Evolutionary conservation across 2,113 vertebrate species (phyloP).

Genomic region (Halcyon malimbica): DNA sequence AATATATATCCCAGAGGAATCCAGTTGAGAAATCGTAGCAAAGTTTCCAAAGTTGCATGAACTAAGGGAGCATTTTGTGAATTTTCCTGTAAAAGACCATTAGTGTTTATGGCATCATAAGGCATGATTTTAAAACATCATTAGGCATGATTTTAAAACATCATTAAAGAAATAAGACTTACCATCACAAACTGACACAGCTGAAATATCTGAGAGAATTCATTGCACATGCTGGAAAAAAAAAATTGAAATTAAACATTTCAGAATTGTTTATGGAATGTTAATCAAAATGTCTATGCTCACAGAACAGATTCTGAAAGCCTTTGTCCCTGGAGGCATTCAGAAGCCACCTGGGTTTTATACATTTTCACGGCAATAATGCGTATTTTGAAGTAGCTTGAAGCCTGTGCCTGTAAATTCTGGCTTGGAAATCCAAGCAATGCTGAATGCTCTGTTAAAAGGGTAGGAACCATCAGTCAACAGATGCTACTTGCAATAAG

Average conservation of each 20-base stretch:
- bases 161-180: conserved; percentile 31
- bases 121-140: not conserved
- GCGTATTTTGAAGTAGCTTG: not conserved
- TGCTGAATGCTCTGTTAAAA: not conserved
- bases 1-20: conserved; percentile 99
- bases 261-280: too few species aligned
- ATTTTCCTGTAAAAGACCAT: conserved; percentile 85
- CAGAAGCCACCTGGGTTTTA: not conserved
- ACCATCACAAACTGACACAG: conserved; percentile 99
- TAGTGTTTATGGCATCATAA: not conserved
- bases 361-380: not conserved
- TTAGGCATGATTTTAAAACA: not conserved
- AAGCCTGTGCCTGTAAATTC: not conserved
- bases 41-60: conserved; percentile 95
- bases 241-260: not conserved
- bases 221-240: conserved; percentile 94
- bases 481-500: not conserved
- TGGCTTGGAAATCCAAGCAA: not conserved
- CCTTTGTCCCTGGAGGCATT: fast-evolving
- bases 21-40: conserved; percentile 98
- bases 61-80: conserved; percentile 98
- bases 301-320: not conserved
- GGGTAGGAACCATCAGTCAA: not conserved
- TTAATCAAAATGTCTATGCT: not conserved
- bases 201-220: conserved; percentile 99